A percentile compares a stretch with the other conserved stretches of the same genome.
Evolutionary conservation across 2,113 vertebrate genomes (phyloP).

Genomic region (Accipiter cooperii): DNA sequence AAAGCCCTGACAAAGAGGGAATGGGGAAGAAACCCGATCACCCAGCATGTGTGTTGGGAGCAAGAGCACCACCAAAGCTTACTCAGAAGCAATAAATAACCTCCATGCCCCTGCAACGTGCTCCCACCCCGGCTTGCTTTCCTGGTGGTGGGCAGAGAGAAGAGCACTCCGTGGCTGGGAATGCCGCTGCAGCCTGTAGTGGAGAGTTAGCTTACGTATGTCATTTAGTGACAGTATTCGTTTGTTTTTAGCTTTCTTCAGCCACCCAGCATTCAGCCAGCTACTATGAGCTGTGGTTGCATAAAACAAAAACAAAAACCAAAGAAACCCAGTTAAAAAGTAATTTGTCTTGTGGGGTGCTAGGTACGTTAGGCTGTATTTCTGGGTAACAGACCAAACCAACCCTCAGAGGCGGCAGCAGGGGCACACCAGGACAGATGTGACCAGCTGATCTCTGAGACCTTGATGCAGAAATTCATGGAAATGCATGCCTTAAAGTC

Average conservation of each 20-base stretch:
- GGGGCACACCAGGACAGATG: not conserved
- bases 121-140: not conserved
- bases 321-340: not conserved
- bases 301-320: constrained; percentile 11
- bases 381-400: not conserved
- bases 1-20: not conserved
- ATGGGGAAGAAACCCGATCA: not conserved
- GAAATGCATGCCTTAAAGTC: accelerated
- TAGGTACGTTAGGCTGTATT: accelerated
- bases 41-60: not conserved
- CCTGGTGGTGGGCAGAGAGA: not conserved
- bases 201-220: accelerated
- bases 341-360: accelerated
- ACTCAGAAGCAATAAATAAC: accelerated
- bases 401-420: accelerated
- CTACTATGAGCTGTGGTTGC: not conserved
- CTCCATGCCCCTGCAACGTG: not conserved
- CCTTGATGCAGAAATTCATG: not conserved
- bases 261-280: not conserved
- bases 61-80: not conserved
- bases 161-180: accelerated
- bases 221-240: accelerated
- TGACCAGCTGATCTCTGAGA: not conserved
- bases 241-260: not conserved
- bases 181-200: not conserved